These are phyloP conservation scores for Thermophis baileyi DNA, from an alignment of 2,113 vertebrate genomes.

Conservation along the genomic window DNA sequence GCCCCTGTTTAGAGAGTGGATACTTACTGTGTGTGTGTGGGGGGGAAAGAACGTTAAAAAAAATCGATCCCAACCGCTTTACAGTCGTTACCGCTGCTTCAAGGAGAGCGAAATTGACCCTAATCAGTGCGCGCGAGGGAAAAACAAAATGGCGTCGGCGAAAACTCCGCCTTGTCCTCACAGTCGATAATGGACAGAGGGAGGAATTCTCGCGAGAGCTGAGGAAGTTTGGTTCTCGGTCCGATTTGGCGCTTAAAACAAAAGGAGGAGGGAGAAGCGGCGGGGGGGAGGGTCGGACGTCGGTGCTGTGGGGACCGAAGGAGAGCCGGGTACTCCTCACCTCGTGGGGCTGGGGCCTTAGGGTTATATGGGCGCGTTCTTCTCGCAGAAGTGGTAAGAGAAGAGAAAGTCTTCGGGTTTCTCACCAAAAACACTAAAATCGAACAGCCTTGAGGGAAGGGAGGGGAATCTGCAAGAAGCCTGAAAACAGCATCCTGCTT, in stretches of 20 bases:
- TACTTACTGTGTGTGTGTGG: neutral
- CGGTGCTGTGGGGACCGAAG: neutral
- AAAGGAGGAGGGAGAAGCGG: neutral
- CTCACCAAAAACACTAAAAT: neutral
- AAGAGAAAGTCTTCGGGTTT: neutral
- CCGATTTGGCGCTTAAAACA: constrained; percentile 7
- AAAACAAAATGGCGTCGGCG: constrained; percentile 44
- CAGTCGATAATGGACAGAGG: rapidly evolving
- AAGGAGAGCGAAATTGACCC: neutral
- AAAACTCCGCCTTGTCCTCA: constrained; percentile 39
- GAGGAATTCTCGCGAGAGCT: constrained; percentile 45
- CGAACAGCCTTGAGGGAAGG: neutral
- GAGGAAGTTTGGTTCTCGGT: too few species aligned
- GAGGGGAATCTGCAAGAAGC: neutral
- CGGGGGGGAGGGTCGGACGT: neutral
- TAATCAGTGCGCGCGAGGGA: rapidly evolving
- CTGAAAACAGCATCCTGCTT: neutral
- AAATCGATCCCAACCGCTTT: neutral
- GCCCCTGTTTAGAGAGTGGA: neutral
- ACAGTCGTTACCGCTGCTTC: neutral
- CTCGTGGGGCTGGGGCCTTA: neutral
- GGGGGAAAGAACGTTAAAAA: neutral
- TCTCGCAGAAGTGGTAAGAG: neutral
- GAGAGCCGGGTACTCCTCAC: rapidly evolving
- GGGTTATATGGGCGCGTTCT: too few species aligned